Percentiles rank a stretch among this genome's conserved stretches.
These are phyloP conservation scores for Tauraco hartlaubi DNA, from an alignment of 2,797 vertebrate genomes.

Conservation along the genomic window DNA sequence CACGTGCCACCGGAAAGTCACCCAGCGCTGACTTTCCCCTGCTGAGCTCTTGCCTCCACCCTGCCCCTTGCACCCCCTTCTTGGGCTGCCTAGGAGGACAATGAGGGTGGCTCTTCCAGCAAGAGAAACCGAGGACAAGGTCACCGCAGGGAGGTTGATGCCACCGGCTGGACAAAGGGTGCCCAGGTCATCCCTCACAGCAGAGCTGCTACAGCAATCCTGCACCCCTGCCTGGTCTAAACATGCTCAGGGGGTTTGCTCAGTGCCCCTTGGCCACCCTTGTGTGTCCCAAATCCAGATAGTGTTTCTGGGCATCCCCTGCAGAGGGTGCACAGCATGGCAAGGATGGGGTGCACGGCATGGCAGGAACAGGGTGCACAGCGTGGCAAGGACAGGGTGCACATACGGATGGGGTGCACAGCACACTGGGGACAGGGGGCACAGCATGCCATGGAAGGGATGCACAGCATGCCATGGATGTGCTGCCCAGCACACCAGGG, in stretches of 20 bases:
- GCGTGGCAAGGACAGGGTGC: background rate
- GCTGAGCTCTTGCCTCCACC: rapidly evolving
- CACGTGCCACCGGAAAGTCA: background rate
- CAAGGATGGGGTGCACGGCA: rapidly evolving
- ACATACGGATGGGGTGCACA: background rate
- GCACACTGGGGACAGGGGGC: background rate
- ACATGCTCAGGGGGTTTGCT: rapidly evolving
- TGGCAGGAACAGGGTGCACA: background rate
- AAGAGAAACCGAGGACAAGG: background rate
- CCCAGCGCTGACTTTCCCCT: rapidly evolving
- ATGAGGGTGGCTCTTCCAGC: background rate
- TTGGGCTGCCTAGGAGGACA: background rate
- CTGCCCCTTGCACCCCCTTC: background rate
- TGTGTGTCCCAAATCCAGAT: rapidly evolving
- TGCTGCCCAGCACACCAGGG: background rate
- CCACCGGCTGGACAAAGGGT: background rate
- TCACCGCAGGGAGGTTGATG: background rate
- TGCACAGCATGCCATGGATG: background rate
- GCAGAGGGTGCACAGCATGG: rapidly evolving
- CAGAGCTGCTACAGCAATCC: background rate
- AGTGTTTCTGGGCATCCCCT: too few relatives aligned
- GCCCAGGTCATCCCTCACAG: rapidly evolving
- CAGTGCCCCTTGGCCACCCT: rapidly evolving
- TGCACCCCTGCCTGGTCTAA: rapidly evolving
- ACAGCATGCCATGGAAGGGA: rapidly evolving